A percentile compares a stretch with the other conserved stretches of the same genome.
These are phyloP conservation scores for Varanus komodoensis DNA, from an alignment of 2,113 vertebrate species.

Conservation along the genomic window DNA sequence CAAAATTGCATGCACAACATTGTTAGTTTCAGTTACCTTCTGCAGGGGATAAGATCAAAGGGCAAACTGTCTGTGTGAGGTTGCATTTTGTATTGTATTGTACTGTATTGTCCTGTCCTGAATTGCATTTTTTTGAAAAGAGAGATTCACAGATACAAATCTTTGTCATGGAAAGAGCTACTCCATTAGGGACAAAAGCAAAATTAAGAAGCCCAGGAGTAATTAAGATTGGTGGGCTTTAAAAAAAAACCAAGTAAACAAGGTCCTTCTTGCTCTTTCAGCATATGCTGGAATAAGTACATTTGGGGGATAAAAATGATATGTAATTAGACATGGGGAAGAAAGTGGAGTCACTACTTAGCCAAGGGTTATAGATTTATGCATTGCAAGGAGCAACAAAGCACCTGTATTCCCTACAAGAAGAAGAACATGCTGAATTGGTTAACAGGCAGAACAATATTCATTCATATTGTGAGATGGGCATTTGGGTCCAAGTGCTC, in stretches of 20 bases:
- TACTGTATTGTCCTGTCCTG: no score
- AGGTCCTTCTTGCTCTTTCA: not conserved
- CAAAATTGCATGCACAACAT: slow-evolving; percentile 56
- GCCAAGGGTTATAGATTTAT: not conserved
- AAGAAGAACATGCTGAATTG: not conserved
- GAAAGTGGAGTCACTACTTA: not conserved
- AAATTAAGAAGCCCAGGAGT: slow-evolving; percentile 18
- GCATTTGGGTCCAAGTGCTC: no score
- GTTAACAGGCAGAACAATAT: not conserved
- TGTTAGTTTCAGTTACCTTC: slow-evolving; percentile 52
- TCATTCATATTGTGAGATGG: no score
- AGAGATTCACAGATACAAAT: slow-evolving; percentile 41
- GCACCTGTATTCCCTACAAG: no score
- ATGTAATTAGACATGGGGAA: not conserved
- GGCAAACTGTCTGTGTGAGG: slow-evolving; percentile 58
- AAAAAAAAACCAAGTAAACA: no score
- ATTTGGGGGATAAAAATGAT: not conserved
- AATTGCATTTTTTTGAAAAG: slow-evolving; percentile 50
- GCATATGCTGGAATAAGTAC: not conserved
- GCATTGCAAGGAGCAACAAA: not conserved
- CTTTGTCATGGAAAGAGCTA: slow-evolving; percentile 37
- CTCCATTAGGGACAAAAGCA: slow-evolving; percentile 41
- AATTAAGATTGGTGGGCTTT: not conserved
- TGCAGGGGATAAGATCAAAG: slow-evolving; percentile 63
- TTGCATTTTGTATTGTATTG: slow-evolving; percentile 41